Percentiles rank a stretch among this genome's conserved stretches.
These are phyloP conservation scores for Solea senegalensis DNA, from an alignment of 2,113 vertebrate species.

Conservation along the genomic window DNA sequence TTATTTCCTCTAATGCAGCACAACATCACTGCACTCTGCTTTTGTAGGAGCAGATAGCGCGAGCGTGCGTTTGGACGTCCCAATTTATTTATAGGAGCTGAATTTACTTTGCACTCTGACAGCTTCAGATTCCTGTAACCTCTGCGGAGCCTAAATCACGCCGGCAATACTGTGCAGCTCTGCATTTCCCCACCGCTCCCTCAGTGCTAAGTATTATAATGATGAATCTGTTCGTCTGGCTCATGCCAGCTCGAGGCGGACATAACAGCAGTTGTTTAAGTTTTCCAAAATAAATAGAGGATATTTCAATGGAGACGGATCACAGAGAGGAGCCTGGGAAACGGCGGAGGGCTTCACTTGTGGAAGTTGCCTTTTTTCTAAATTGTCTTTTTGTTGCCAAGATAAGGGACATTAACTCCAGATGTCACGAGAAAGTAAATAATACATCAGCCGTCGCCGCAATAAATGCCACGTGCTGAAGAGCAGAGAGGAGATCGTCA, in stretches of 20 bases:
- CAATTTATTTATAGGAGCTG: conserved; percentile 72
- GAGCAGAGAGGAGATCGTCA: conserved; percentile 75
- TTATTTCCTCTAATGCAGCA: conserved; percentile 26
- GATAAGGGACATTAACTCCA: conserved; percentile 87
- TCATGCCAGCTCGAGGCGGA: conserved; percentile 79
- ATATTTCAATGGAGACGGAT: conserved; percentile 85
- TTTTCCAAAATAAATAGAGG: conserved; percentile 85
- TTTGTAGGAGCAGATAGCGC: conserved; percentile 61
- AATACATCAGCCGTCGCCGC: conserved; percentile 72
- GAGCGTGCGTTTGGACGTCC: conserved; percentile 49
- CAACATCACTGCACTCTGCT: conserved; percentile 46
- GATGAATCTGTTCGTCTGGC: conserved; percentile 81
- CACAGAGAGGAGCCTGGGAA: conserved; percentile 82
- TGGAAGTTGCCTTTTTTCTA: conserved; percentile 86
- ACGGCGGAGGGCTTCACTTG: conserved; percentile 84
- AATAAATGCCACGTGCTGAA: conserved; percentile 78
- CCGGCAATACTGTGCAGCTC: conserved; percentile 68
- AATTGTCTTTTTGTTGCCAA: conserved; percentile 85
- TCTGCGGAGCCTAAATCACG: conserved; percentile 69
- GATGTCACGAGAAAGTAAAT: conserved; percentile 84
- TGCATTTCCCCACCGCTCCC: conserved; percentile 65
- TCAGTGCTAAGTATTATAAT: conserved; percentile 81
- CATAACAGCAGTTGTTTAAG: conserved; percentile 85
- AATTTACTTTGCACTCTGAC: conserved; percentile 74
- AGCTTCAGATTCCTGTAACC: conserved; percentile 71